Evolutionary conservation across 2,113 vertebrate genomes (phyloP), one percentile per base, ranked within the genome.

Genomic region (Puntigrus tetrazona): DNA sequence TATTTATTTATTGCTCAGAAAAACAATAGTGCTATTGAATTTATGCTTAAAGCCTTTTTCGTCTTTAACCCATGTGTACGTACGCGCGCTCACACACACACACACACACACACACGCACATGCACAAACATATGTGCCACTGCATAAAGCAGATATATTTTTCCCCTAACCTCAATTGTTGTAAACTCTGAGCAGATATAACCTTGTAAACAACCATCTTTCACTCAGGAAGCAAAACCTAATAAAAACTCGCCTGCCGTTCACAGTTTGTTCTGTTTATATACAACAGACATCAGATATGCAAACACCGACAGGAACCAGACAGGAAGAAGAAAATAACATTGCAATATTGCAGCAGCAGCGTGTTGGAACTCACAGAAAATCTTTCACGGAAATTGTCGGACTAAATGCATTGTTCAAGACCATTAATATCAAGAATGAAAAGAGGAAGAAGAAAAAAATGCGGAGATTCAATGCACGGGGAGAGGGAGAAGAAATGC

Each of bases 171-270:
- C 38, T 80, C 38, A 80, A 47, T 27, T 31, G 27, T 10, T 47
- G 18, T 67, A 31, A 79, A 25, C 57, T 20, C n/a, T 5, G 38
- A 65, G 59, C 59, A 80, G 78, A 80, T 63, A 67, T 47, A 80
- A 80, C 41, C 77, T 27, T 20, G 55, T 43, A 78, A 41, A 79
- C 77, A 79, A 63, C 77, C 59, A 80, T 80, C 27, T 67, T 67
- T 80, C 61, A 80, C 59, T 34, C 59, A 11, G 38, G 78, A 80
- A 80, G 27, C 41, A 20, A 47, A 47, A 80, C 59, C 59, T 80
- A 80, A 80, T 67, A 80, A 34, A 80, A 67, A 67, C 59, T 34
- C 20, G 27, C 18, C 41, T 7, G 59, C 25, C 41, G 78, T 67
- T 80, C 41, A 47, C 59, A 50, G 78, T 67, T 80, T 67, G 59